Base-by-base conservation (phyloP, 2,797 vertebrate genomes). In the Hemitrygon akajei region DNA sequence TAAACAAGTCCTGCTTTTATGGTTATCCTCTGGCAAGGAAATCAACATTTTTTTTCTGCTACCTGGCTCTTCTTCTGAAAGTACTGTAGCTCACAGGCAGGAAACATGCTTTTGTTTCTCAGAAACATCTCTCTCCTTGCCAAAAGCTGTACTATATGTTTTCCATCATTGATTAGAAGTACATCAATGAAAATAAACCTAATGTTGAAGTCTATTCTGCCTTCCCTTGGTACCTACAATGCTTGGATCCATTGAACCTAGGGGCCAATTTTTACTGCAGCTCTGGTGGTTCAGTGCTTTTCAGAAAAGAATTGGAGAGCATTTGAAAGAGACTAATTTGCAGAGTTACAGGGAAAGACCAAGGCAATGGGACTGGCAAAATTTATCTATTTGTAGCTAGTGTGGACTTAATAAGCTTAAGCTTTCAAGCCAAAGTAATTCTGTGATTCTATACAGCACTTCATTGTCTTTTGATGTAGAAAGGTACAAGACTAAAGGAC, bases 1-100 rank as follows among this genome's bases (percentile, higher is more conserved):
- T 89, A 89, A 89, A 89, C 47, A 63, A 89, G n/a, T 89, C 86
- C 63, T 89, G n/a, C 60, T 69, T 66, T 89, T 60, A 89, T 89
- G 63, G 86, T 89, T 89, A 63, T 63, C 86, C 60, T 69, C 89
- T 89, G 86, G 86, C 86, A 89, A 34, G 63, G 63, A 89, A 66
- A n/a, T 66, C 60, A 89, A 69, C 86, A 66, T 34, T 69, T 89
- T 73, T 89, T 89, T 89, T n/a, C 63, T 66, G 86, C 34, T 63
- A 89, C 34, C 22, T 58, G 10, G 86, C 86, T 89, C 25, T 84
- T 84, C 47, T 25, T 84, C 60, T 60, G 69, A 18, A 37, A 69
- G 20, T 37, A 89, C 86, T 20, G 34, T 16, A 37, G 86, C 63
- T 66, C 60, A 89, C 60, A 66, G 34, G 66, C n/a, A 37, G 63